Conservation (phyloP, 1,140 invertebrate species). For the Conopomorpha cramerella region DNA sequence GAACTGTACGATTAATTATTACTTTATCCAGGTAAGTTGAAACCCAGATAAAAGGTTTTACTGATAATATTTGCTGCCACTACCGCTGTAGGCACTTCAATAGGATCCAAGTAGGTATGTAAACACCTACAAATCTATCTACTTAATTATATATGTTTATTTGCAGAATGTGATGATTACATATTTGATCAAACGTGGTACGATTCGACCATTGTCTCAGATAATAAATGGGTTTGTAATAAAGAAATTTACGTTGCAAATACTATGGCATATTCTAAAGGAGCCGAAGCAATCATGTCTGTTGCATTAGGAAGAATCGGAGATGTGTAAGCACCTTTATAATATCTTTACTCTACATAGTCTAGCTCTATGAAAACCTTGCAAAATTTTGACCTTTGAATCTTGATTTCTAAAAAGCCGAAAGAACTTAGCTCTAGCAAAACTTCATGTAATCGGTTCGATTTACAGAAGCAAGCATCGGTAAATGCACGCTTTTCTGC, state of each 20-base stretch:
- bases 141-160: constrained; percentile 3
- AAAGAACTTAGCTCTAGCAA: too few species aligned
- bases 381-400: background rate
- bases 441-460: too few species aligned
- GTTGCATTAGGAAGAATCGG: constrained; percentile 41
- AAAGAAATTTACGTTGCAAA: constrained; percentile 33
- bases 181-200: constrained; percentile 44
- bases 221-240: constrained; percentile 45
- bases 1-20: too few species aligned
- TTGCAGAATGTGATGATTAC: constrained; percentile 29
- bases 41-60: too few species aligned
- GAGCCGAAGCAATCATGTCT: constrained; percentile 35
- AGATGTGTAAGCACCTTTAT: constrained; percentile 25
- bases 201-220: constrained; percentile 22
- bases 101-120: too few species aligned
- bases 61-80: too few species aligned
- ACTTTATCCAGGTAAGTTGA: too few species aligned
- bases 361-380: background rate
- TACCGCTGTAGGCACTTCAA: too few species aligned
- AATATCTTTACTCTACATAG: background rate
- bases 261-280: constrained; percentile 28
- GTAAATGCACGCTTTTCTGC: too few species aligned
- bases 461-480: too few species aligned
- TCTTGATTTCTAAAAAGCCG: too few species aligned
- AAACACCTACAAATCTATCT: too few species aligned